Percentiles rank a stretch among this genome's conserved stretches.
Evolutionary conservation across 2,113 vertebrate genomes (phyloP).

Genomic region (Todiramphus saurophagus): DNA sequence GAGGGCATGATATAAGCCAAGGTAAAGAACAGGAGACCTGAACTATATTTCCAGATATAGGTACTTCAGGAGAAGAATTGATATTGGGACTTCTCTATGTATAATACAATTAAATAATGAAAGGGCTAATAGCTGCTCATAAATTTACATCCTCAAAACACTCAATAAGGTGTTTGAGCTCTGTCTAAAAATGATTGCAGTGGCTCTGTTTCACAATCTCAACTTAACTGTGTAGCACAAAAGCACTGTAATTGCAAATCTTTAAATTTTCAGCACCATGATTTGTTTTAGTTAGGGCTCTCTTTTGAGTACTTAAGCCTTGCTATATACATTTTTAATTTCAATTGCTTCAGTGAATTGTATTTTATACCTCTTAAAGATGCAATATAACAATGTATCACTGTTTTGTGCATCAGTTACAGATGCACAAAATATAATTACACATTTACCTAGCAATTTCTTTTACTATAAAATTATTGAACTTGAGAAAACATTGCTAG

Average conservation of each 20-base stretch:
- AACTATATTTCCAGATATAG: neutral
- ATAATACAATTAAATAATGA: neutral
- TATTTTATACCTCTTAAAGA: slow-evolving; percentile 5
- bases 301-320: slow-evolving; percentile 60
- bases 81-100: neutral
- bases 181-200: neutral
- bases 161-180: neutral
- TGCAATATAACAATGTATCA: neutral
- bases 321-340: slow-evolving; percentile 69
- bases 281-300: slow-evolving; percentile 61
- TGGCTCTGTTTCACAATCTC: slow-evolving; percentile 1
- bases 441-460: neutral
- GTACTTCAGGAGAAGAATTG: neutral
- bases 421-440: slow-evolving; percentile 25
- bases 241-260: slow-evolving; percentile 34
- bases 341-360: slow-evolving; percentile 15
- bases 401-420: neutral
- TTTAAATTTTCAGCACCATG: slow-evolving; percentile 62
- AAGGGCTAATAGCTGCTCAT: neutral
- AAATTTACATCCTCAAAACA: neutral
- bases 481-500: neutral
- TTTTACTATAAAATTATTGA: neutral
- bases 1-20: neutral
- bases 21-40: neutral
- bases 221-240: neutral